Evolutionary conservation across 2,113 vertebrate genomes (phyloP).

Genomic region (Gadus chalcogrammus): DNA sequence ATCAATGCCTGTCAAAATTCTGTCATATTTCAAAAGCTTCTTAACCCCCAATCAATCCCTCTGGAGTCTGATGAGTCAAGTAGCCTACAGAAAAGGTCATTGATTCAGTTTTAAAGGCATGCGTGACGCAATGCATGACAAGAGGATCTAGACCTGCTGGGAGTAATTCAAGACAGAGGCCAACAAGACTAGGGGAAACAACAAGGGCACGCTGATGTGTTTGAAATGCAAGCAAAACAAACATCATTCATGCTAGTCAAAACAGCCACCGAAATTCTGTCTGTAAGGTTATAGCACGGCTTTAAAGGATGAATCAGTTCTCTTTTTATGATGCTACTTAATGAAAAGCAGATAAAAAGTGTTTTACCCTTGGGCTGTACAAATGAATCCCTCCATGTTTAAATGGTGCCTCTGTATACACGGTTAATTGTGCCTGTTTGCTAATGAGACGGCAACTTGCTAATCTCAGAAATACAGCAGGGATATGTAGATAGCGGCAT

Average conservation of each 20-base stretch:
- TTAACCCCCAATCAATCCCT: slow-evolving; percentile 5
- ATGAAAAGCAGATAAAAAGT: too few relatives aligned
- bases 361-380: slow-evolving; percentile 22
- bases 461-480: slow-evolving; percentile 6
- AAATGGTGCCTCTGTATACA: slow-evolving; percentile 14
- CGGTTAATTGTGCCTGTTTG: slow-evolving; percentile 2
- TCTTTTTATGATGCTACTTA: too few relatives aligned
- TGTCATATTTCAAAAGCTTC: slow-evolving; percentile 8
- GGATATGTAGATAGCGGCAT: not conserved
- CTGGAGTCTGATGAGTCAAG: slow-evolving; percentile 18
- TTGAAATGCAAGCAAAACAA: slow-evolving; percentile 1
- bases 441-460: slow-evolving; percentile 17
- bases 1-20: not conserved
- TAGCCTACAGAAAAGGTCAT: slow-evolving; percentile 22
- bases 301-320: too few relatives aligned
- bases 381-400: slow-evolving; percentile 18
- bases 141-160: not conserved
- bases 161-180: slow-evolving; percentile 21
- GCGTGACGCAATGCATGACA: slow-evolving; percentile 12
- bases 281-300: too few relatives aligned
- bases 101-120: slow-evolving; percentile 10
- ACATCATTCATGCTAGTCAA: not conserved
- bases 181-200: slow-evolving; percentile 32
- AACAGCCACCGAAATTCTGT: too few relatives aligned
- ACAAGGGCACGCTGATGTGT: not conserved